Conservation (phyloP, 2,888 invertebrate species). For the Plebejus argus region DNA sequence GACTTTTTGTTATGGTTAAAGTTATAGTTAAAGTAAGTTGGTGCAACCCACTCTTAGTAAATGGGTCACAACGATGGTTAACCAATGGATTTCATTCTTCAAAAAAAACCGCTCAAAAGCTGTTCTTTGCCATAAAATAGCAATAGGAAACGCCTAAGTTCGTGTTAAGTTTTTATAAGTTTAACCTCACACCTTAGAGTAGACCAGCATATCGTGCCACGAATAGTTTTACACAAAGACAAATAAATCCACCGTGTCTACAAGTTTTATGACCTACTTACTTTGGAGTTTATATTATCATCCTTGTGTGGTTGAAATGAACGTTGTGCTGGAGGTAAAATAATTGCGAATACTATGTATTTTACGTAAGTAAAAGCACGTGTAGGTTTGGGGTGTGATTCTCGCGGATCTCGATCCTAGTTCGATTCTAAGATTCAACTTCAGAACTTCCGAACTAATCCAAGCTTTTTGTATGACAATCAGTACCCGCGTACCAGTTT, state of each 20-base stretch:
- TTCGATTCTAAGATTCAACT: background rate
- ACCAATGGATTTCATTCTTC: no score
- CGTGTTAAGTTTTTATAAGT: background rate
- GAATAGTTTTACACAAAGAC: constrained; percentile 19
- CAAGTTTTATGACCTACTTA: background rate
- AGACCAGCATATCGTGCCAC: background rate
- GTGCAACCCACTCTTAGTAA: no score
- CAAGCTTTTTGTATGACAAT: no score
- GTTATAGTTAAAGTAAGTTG: no score
- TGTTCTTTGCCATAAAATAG: background rate
- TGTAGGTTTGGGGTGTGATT: background rate
- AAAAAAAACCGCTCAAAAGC: background rate
- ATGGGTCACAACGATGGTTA: no score
- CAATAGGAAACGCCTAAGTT: background rate
- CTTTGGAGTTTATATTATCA: background rate
- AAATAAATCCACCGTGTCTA: background rate
- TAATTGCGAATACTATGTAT: background rate
- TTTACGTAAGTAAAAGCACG: background rate
- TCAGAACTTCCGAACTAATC: no score
- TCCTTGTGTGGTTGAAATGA: background rate
- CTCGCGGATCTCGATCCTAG: background rate
- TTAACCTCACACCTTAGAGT: background rate
- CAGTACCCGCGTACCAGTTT: no score
- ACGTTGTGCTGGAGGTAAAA: background rate
- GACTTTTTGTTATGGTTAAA: no score